Evolutionary conservation across 2,888 invertebrate species (phyloP).

Genomic region (Thysanoteuthis rhombus): DNA sequence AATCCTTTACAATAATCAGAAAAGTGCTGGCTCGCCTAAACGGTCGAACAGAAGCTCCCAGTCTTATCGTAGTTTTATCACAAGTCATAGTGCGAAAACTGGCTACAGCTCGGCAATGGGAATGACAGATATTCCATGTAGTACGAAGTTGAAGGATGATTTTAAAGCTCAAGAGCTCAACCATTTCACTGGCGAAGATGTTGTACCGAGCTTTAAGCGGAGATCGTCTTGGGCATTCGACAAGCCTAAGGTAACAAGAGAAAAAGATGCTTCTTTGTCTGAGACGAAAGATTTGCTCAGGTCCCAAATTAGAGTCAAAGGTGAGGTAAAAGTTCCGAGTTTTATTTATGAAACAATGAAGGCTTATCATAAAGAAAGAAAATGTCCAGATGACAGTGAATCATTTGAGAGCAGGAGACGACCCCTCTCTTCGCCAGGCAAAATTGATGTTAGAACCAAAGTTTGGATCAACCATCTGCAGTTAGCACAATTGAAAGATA

Average conservation of each 20-base stretch:
- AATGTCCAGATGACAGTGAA: conserved; percentile 39
- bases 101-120: background rate
- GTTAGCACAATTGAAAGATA: background rate
- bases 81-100: background rate
- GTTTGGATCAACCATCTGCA: conserved; percentile 54
- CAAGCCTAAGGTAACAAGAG: conserved; percentile 52
- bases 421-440: conserved; percentile 63
- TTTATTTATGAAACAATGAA: conserved; percentile 65
- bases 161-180: background rate
- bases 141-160: conserved; percentile 40
- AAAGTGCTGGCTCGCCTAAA: background rate
- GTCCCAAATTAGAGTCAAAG: conserved; percentile 63
- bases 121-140: conserved; percentile 37
- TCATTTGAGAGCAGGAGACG: conserved; percentile 39
- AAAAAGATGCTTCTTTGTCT: conserved; percentile 53
- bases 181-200: background rate
- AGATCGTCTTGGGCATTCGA: conserved; percentile 67
- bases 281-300: conserved; percentile 64
- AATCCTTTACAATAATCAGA: background rate
- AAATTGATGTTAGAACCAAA: conserved; percentile 62
- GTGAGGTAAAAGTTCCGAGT: conserved; percentile 59
- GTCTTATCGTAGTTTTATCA: background rate
- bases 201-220: conserved; percentile 39
- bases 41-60: background rate
- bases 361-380: conserved; percentile 60